Percentiles rank a stretch among this genome's conserved stretches.
These are phyloP conservation scores for Dissostichus mawsoni DNA, from an alignment of 2,113 vertebrate species.

Conservation along the genomic window DNA sequence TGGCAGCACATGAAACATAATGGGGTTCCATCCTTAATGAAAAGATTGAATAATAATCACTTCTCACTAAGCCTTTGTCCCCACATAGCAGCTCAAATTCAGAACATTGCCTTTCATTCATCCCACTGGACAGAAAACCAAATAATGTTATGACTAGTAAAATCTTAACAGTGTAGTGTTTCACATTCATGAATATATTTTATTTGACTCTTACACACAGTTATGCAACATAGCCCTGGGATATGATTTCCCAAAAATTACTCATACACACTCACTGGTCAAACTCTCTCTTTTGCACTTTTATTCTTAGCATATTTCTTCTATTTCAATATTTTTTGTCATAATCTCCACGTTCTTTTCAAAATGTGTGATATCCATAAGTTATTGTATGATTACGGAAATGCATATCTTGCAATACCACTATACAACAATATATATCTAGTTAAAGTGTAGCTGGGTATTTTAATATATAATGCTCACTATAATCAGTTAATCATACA, in stretches of 20 bases:
- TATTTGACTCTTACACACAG: not conserved
- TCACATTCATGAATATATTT: not conserved
- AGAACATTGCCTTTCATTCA: slow-evolving; percentile 34
- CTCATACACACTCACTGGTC: not conserved
- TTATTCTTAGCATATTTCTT: not conserved
- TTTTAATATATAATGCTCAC: not conserved
- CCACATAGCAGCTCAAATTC: slow-evolving; percentile 21
- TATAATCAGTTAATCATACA: not conserved
- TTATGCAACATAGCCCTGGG: not conserved
- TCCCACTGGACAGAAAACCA: slow-evolving; percentile 24
- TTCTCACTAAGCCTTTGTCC: slow-evolving; percentile 17
- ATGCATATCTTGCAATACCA: not conserved
- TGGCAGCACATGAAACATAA: slow-evolving; percentile 47
- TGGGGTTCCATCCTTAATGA: slow-evolving; percentile 36
- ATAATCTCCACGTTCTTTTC: not conserved
- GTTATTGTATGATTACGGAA: not conserved
- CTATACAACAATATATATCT: not conserved
- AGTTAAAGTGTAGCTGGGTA: not conserved
- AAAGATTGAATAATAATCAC: slow-evolving; percentile 43
- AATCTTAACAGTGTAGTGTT: not conserved
- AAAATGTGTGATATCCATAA: not conserved
- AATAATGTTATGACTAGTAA: slow-evolving; percentile 2
- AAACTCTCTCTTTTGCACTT: not conserved
- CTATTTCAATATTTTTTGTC: not conserved
- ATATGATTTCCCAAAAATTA: not conserved